Evolutionary conservation across 2,113 vertebrate species (phyloP), one percentile per base, ranked within the genome.

Genomic region (Ctenodactylus gundi): DNA sequence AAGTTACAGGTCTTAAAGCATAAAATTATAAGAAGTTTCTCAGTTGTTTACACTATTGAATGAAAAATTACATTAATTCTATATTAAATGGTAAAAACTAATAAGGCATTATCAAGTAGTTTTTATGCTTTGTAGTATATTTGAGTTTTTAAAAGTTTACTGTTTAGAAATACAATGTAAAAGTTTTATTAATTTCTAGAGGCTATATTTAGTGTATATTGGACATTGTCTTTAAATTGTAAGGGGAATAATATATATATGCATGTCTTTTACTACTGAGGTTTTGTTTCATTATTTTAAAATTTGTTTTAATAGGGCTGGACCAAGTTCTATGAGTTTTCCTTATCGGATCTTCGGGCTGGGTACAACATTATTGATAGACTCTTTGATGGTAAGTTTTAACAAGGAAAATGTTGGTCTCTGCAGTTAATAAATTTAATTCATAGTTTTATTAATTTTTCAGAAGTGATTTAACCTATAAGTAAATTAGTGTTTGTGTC

Each of bases 271-370:
- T 23, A 75, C 13, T 92, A 10, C 27, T 92, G 76, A 82, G 10
- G 3, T 34, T 75, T 75, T 94, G 85, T 65, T 92, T 84, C 88
- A 95, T 83, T 2, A 82, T 82, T 92, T 0, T 36, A 70, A 96
- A 80, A 76, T 95, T 97, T 98, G 25, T 94, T 92, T 90, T 98
- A 75, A 21, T 92, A 99, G 99, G 99, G 99, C 60, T 99, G 99
- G 99, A 99, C 99, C n/a, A 99, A 99, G 91, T 99, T 99, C 98
- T 99, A 99, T 90, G 99, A 99, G 97, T 99, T 99, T 97, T 99
- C 99, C 70, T 98, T 99, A 95, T 99, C 99, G 29, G 99, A 99
- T 97, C 99, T 99, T 67, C 99, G 99, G 49, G 99, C 99, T 88
- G 99, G 99, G 14, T 99, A 99, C 97, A 99, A 99, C 91, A 99